Percentiles rank a stretch among this genome's conserved stretches.
phyloP scores from a whole-genome alignment of 2,888 invertebrate species.

The Morinoia aosen region DNA sequence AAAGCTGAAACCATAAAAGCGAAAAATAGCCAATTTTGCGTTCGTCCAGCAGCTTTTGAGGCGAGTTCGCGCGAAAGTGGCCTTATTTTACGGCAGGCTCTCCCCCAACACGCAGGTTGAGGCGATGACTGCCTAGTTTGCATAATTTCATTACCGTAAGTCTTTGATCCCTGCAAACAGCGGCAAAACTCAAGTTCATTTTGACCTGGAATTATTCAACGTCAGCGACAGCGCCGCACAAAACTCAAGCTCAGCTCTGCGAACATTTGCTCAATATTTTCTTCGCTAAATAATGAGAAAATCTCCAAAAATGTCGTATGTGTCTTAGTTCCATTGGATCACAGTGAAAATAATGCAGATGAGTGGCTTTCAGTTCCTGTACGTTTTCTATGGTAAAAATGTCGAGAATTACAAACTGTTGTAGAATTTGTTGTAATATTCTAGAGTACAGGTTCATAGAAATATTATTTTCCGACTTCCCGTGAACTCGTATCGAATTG shows the following conservation, averaged over 20 bases:
- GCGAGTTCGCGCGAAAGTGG: background rate
- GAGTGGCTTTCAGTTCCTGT: too few species aligned
- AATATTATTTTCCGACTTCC: too few species aligned
- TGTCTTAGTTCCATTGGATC: too few species aligned
- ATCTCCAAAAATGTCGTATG: background rate
- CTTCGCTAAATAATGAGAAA: background rate
- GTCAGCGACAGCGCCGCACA: background rate
- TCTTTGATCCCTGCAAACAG: conserved; percentile 1
- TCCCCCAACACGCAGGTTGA: background rate
- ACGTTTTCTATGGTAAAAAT: too few species aligned
- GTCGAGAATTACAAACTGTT: too few species aligned
- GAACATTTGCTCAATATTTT: background rate
- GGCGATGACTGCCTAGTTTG: conserved; percentile 4
- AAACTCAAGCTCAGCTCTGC: background rate
- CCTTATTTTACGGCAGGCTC: background rate
- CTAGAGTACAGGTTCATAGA: too few species aligned
- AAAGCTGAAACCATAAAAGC: too few species aligned
- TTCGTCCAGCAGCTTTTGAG: too few species aligned
- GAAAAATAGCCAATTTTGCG: too few species aligned
- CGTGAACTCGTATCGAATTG: too few species aligned
- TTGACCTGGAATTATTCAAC: background rate
- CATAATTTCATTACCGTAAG: conserved; percentile 2
- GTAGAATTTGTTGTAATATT: too few species aligned
- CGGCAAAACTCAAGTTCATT: conserved; percentile 3
- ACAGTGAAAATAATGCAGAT: too few species aligned